These are phyloP conservation scores for Phataginus tricuspis DNA, from an alignment of 2,797 vertebrate species.

Conservation along the genomic window DNA sequence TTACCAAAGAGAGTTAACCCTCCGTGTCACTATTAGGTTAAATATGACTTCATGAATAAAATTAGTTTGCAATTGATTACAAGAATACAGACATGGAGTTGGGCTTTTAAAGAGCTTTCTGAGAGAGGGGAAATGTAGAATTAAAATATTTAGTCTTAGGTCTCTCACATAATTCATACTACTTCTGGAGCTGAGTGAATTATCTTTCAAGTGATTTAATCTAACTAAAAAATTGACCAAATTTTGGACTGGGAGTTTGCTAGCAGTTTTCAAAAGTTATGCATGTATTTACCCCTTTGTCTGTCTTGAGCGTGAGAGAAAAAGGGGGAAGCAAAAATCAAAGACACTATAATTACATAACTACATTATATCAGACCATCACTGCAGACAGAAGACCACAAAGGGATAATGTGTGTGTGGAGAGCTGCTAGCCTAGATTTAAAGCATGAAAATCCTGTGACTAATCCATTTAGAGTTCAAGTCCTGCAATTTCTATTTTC, in stretches of 20 bases:
- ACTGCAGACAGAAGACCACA: not conserved
- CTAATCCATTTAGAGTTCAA: not conserved
- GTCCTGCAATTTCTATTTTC: not conserved
- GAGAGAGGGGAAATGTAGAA: not conserved
- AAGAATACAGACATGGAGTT: constrained; percentile 19
- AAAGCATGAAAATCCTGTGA: not conserved
- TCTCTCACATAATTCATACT: constrained; percentile 18
- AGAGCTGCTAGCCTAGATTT: not conserved
- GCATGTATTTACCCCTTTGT: not conserved
- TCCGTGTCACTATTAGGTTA: not conserved
- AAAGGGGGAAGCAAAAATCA: not conserved
- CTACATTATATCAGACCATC: not conserved
- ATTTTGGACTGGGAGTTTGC: not conserved
- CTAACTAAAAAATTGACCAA: constrained; percentile 27
- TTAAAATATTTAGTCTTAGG: constrained; percentile 23
- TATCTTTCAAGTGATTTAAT: not conserved
- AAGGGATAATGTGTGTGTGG: not conserved
- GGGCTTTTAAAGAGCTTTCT: not conserved
- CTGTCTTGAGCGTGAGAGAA: not conserved
- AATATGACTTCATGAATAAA: constrained; percentile 53
- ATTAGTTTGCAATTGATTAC: not conserved
- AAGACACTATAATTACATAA: not conserved
- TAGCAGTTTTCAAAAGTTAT: not conserved
- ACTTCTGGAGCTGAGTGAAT: not conserved
- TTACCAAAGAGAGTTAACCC: not conserved